Evolutionary conservation across 2,797 vertebrate genomes (phyloP), one percentile per base, ranked within the genome.

Genomic region (Anguilla anguilla): DNA sequence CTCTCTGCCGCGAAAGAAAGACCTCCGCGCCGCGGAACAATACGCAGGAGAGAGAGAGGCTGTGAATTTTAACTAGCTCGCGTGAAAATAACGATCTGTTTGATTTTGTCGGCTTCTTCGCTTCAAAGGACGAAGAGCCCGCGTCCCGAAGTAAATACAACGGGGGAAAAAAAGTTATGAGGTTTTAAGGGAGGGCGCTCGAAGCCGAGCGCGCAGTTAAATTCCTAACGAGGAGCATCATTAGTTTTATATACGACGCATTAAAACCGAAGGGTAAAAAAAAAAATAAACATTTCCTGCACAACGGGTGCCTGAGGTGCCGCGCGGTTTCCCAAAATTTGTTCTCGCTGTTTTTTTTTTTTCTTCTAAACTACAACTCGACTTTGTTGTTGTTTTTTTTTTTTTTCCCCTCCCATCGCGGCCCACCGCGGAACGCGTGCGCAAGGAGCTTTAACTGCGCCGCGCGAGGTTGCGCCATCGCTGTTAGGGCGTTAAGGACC

Each of bases 241-340:
- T 86, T 86, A 57, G 7, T 13, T 25, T 81, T 61, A 59, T 61
- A 82, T 61, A 64, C 10, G 31, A 39, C 77, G 86, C 46, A 81
- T 81, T 86, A 31, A 86, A 55, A 39, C 17, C 25, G 49, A 86
- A 57, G 72, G 59, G 31, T 59, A 3, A 72, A 35, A 35, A 35
- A 35, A 35, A 35, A 35, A 86, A 53, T n/a, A 22, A 22, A 4
- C 0, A 57, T 77, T 77, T 57, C 28, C 13, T 64, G 1, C 25
- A 6, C 46, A 51, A 35, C 22, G 31, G 55, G 69, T n/a, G 74
- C 17, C 49, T 31, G 46, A 22, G 72, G 72, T 39, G 3, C 3
- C 17, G 15, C 28, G 35, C 0, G 28, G 28, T 74, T 3, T 22
- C 25, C 61, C 2, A 7, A 39, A 43, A 43, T 39, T 39, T 79